Conservation (phyloP, 1,140 invertebrate species). For the Copidosoma floridanum region DNA sequence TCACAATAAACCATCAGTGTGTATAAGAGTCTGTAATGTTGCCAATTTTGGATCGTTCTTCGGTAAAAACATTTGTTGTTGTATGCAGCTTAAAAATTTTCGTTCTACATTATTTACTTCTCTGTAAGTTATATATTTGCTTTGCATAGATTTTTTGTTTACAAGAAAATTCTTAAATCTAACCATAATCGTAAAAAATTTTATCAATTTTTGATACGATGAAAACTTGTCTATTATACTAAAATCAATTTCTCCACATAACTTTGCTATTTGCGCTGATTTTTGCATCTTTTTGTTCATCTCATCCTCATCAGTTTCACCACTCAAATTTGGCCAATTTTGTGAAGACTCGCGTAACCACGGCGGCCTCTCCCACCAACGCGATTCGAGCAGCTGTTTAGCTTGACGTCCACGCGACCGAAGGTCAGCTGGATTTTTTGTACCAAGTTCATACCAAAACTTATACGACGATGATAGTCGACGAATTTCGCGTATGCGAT, state of each 20-base stretch:
- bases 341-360: conserved; percentile 34
- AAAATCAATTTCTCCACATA: neutral
- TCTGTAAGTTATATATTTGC: neutral
- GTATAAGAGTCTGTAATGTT: neutral
- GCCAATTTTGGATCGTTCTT: neutral
- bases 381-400: conserved; percentile 36
- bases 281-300: conserved; percentile 27
- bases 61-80: neutral
- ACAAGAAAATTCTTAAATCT: conserved; percentile 27
- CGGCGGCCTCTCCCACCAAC: conserved; percentile 48
- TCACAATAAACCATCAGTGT: conserved; percentile 25
- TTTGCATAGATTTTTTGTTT: conserved; percentile 12
- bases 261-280: conserved; percentile 3
- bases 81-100: neutral
- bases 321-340: conserved; percentile 31
- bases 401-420: neutral
- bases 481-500: conserved; percentile 22
- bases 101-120: neutral
- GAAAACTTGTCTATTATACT: neutral
- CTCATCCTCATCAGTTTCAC: conserved; percentile 18
- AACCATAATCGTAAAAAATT: neutral
- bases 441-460: conserved; percentile 13
- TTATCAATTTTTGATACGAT: neutral
- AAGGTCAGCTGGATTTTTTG: neutral
- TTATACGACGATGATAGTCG: neutral